A percentile compares a stretch with the other conserved stretches of the same genome.
Evolutionary conservation across 1,140 invertebrate genomes (phyloP).

Genomic region (Patella vulgata): DNA sequence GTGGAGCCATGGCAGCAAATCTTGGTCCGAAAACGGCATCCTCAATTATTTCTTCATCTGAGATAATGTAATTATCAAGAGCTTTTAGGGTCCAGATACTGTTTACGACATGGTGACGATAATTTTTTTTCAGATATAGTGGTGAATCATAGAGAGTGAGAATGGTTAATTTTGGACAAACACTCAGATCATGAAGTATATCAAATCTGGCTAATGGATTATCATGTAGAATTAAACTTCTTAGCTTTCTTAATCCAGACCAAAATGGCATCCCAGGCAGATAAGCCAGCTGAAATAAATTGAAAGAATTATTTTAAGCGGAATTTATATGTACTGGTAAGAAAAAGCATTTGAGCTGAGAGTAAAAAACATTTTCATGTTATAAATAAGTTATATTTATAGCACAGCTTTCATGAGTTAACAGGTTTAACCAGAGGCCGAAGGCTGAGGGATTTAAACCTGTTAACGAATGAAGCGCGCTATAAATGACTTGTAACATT

Average conservation of each 20-base stretch:
- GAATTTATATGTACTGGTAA: background rate
- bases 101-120: conserved; percentile 64
- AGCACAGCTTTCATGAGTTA: no score
- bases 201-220: conserved; percentile 63
- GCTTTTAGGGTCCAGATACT: conserved; percentile 62
- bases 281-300: conserved; percentile 46
- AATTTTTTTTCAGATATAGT: conserved; percentile 59
- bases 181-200: conserved; percentile 54
- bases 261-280: conserved; percentile 61
- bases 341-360: background rate
- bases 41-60: conserved; percentile 67
- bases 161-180: conserved; percentile 44
- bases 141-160: conserved; percentile 65
- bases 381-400: no score
- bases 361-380: background rate
- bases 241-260: conserved; percentile 53
- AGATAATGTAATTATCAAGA: conserved; percentile 61
- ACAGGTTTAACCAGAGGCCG: no score
- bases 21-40: conserved; percentile 58
- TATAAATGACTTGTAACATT: no score
- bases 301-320: conserved; percentile 1
- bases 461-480: no score
- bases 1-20: conserved; percentile 45
- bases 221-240: conserved; percentile 63
- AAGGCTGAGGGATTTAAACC: no score